Evolutionary conservation across 37 sponge, comb jelly and placozoan species (phyloP), one percentile per base, ranked within the genome.

Genomic region (Haliclona indistincta): DNA sequence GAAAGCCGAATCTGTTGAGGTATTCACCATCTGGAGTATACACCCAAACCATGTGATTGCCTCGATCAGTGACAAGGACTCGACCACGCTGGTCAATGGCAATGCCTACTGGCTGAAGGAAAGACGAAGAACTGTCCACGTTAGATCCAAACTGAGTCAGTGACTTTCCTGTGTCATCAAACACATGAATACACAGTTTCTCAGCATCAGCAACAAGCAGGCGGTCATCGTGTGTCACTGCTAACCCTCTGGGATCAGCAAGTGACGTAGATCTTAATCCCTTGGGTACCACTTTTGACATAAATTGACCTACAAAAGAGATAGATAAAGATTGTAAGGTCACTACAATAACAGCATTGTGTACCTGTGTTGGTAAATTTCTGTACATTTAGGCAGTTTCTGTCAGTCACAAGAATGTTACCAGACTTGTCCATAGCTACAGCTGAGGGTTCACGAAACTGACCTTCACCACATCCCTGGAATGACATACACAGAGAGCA

Each of bases 71-170:
- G 0, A 81, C 42, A 22, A 81, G 22, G 2, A 81, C 66, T 53
- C 56, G 54, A 13, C 64, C 66, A 1, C 37, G 51, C 5, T 38
- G 68, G 33, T 67, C 43, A 11, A 65, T 56, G 7, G 52, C 81
- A n/a, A 80, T 80, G 5, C 81, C 81, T 4, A 69, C 70, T 56
- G 80, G 80, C 15, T 83, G 36, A 37, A 68, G 74, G 1, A 74
- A 26, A 41, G 44, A 20, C 0, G 43, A 34, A 17, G 33, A 47
- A 47, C 51, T 58, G 29, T 38, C 43, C 2, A 43, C 38, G 0
- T 56, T 68, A 17, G 25, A 8, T 3, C 73, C 82, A 52, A 81
- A 72, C 23, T 64, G 44, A 0, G 43, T 66, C 23, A 30, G 3
- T 33, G 70, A 81, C 41, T 64, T 63, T 0, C 82, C 82, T 1